Evolutionary conservation across 53 echinoderm and acorn worm species (phyloP).

Genomic region (Echinarachnius parma): DNA sequence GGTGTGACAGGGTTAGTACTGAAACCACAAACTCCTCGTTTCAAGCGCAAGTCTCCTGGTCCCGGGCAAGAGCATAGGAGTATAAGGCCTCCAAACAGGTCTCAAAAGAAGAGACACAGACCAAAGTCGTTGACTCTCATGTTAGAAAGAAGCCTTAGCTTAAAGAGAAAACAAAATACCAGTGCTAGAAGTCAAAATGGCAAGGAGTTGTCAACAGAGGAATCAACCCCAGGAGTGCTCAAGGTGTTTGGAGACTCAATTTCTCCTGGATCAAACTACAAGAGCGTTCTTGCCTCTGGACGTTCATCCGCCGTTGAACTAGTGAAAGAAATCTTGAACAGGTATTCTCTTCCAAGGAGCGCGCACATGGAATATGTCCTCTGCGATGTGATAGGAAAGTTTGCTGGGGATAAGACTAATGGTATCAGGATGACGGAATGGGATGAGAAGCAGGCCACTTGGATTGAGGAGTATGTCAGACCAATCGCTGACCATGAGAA

Average conservation of each 20-base stretch:
- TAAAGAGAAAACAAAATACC: slow-evolving; percentile 46
- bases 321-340: slow-evolving; percentile 78
- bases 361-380: slow-evolving; percentile 76
- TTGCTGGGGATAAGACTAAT: slow-evolving; percentile 30
- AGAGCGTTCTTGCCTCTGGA: slow-evolving; percentile 76
- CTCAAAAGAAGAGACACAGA: slow-evolving; percentile 44
- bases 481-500: slow-evolving; percentile 70
- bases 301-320: slow-evolving; percentile 77
- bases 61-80: slow-evolving; percentile 24
- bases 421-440: slow-evolving; percentile 5
- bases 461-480: slow-evolving; percentile 81
- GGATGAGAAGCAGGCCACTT: slow-evolving; percentile 27
- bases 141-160: slow-evolving; percentile 63
- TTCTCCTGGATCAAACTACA: slow-evolving; percentile 69
- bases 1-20: slow-evolving; percentile 66
- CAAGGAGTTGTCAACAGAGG: slow-evolving; percentile 66
- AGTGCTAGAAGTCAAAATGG: slow-evolving; percentile 22
- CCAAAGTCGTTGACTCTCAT: slow-evolving; percentile 61
- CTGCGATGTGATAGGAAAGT: slow-evolving; percentile 93
- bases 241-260: slow-evolving; percentile 75
- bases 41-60: slow-evolving; percentile 58
- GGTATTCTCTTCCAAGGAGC: slow-evolving; percentile 66
- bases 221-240: slow-evolving; percentile 64
- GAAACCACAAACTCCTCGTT: slow-evolving; percentile 73
- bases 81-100: slow-evolving; percentile 34